Evolutionary conservation across 2,797 vertebrate genomes (phyloP).

Genomic region (Hydrocynus forskahlii): DNA sequence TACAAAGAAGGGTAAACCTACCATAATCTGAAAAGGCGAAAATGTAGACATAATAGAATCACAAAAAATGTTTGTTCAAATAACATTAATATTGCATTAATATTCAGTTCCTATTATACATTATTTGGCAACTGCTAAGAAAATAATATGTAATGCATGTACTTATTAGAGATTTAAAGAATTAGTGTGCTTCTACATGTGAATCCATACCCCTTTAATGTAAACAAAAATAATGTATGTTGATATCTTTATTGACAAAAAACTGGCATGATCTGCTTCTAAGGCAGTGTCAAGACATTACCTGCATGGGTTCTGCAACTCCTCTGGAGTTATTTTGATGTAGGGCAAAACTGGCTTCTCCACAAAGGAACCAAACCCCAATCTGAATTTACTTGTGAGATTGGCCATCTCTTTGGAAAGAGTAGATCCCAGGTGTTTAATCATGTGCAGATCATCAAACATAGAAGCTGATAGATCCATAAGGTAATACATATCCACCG

Average conservation of each 20-base stretch:
- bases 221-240: background rate
- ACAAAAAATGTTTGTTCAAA: no score
- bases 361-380: constrained; percentile 98
- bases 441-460: constrained; percentile 89
- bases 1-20: no score
- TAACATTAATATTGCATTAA: no score
- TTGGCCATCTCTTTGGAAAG: constrained; percentile 94
- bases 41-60: no score
- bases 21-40: no score
- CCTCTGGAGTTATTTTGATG: constrained; percentile 86
- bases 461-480: constrained; percentile 99
- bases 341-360: constrained; percentile 96
- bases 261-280: no score
- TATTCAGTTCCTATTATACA: no score
- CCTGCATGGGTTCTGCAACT: constrained; percentile 92
- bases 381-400: constrained; percentile 94
- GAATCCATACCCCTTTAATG: background rate
- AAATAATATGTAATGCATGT: no score
- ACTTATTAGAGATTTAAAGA: no score
- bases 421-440: constrained; percentile 90
- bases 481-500: constrained; percentile 97
- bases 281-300: constrained; percentile 60
- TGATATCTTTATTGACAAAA: background rate
- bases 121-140: no score
- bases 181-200: no score